Base-by-base conservation (phyloP, 2,888 invertebrate species). In the Habroteleia sp. region DNA sequence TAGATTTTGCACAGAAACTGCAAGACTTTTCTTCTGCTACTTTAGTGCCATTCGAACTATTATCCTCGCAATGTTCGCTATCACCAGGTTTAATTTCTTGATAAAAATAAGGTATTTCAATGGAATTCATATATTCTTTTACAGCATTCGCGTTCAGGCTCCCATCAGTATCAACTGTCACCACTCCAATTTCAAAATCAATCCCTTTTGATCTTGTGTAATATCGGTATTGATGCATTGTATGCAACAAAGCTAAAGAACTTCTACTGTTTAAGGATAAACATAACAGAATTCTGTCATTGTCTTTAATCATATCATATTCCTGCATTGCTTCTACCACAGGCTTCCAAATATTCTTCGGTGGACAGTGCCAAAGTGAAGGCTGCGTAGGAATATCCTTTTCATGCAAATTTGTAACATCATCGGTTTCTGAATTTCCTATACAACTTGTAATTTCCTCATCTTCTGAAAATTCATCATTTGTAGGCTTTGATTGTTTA, bases 241-340 rank as follows among this genome's bases (percentile, higher is more conserved):
- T 93, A 86, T 97, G 97, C 0, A 97, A 89, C 5, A 97, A 90
- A 0, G 94, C 93, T n/a, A 97, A 89, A 0, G 96, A 96, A 84
- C 95, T 94, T 78, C 94, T 94, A 1, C 95, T 95, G 1, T 77
- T 78, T 0, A 80, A 69, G 0, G 96, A 96, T 37, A 97, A 89
- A 84, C 97, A 96, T 7, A 97, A 93, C 84, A 97, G 90, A 8
- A 97, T 92, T 74, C 93, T 91, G 87, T 97, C 97, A 1, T 94
- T 95, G 77, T 95, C 92, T 52, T 92, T 91, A 62, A 97, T 92
- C 96, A 97, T 97, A 74, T 92, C 91, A 89, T 93, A 96, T 83
- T 96, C 95, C 74, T 93, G 92, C 44, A 96, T 90, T 0, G 96
- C 96, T 90, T 95, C 94, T 5, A 95, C 91, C 5, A 94, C 91